A percentile compares a stretch with the other conserved stretches of the same genome.
Evolutionary conservation across 2,113 vertebrate genomes (phyloP).

Genomic region (Tringa solitaria): DNA sequence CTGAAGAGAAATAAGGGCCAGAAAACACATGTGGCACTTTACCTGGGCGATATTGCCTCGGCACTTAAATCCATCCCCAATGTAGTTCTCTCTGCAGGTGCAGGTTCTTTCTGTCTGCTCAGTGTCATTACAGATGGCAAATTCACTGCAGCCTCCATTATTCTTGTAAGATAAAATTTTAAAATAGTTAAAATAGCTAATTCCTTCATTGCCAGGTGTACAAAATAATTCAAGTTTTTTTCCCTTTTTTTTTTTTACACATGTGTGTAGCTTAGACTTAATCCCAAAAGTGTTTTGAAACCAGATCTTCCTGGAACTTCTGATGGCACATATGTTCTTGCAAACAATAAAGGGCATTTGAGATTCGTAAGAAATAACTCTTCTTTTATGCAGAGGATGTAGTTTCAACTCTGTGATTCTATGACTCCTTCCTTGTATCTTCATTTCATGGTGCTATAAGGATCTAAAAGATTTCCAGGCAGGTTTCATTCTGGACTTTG

Average conservation of each 20-base stretch:
- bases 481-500: background rate
- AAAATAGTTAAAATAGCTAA: background rate
- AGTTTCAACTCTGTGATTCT: background rate
- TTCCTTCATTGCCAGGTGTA: background rate
- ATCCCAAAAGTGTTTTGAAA: background rate
- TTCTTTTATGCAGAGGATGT: background rate
- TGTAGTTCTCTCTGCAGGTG: conserved; percentile 69
- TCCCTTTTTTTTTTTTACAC: background rate
- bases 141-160: conserved; percentile 86
- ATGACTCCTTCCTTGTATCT: background rate
- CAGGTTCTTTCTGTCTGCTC: conserved; percentile 77
- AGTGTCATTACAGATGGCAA: conserved; percentile 81
- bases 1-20: background rate
- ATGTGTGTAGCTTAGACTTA: background rate
- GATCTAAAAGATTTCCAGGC: background rate
- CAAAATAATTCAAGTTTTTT: background rate
- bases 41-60: conserved; percentile 82
- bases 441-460: background rate
- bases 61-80: conserved; percentile 86
- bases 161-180: conserved; percentile 69
- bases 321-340: background rate
- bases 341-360: background rate
- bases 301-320: background rate
- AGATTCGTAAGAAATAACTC: background rate
- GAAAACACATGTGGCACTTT: background rate